Conservation (phyloP, 2,113 vertebrate genomes). For the Ammodytes dubius region DNA sequence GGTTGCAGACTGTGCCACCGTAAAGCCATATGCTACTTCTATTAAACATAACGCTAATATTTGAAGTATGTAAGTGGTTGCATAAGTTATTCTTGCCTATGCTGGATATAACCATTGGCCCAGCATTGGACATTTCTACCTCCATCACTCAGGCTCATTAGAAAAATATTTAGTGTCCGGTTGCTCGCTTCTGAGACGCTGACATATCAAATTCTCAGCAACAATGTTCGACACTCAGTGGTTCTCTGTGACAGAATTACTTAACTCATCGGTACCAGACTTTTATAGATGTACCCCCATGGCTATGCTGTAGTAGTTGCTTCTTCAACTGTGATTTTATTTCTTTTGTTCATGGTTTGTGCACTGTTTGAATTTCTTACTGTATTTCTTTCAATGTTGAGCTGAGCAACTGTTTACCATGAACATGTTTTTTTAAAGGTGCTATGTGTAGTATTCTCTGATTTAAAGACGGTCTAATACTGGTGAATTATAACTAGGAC, state of each 20-base stretch:
- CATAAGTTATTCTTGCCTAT: conserved; percentile 52
- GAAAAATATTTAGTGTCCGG: conserved; percentile 26
- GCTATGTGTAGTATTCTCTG: conserved; percentile 74
- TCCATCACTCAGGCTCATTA: conserved; percentile 75
- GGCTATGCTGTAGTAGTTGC: conserved; percentile 71
- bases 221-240: conserved; percentile 38
- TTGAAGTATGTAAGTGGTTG: conserved; percentile 45
- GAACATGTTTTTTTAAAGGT: conserved; percentile 70
- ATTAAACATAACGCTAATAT: conserved; percentile 30
- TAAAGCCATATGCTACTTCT: conserved; percentile 68
- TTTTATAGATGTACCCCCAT: conserved; percentile 59
- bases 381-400: conserved; percentile 52
- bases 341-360: conserved; percentile 52
- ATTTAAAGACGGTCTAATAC: conserved; percentile 26
- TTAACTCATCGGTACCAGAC: conserved; percentile 31
- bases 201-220: conserved; percentile 62
- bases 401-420: conserved; percentile 40
- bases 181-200: conserved; percentile 33
- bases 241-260: conserved; percentile 42
- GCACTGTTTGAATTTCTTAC: conserved; percentile 57
- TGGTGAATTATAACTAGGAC: conserved; percentile 41
- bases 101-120: conserved; percentile 60
- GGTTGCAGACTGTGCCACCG: conserved; percentile 65
- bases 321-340: conserved; percentile 60
- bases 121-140: conserved; percentile 74